Base-by-base conservation (phyloP, 2,113 vertebrate genomes). In the Cairina moschata region DNA sequence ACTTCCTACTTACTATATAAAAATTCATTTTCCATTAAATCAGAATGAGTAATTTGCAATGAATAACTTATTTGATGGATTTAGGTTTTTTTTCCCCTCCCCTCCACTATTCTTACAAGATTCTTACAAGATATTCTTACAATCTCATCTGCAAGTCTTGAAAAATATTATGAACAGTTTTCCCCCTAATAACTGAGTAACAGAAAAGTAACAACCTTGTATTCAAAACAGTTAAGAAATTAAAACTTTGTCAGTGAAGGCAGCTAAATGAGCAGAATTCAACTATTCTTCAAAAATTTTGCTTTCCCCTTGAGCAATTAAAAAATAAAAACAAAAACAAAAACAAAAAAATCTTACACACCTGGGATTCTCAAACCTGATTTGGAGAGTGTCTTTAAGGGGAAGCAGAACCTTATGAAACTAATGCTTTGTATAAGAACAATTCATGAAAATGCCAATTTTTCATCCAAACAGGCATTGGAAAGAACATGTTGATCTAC, bases 271-370 rank as follows among this genome's bases (percentile, higher is more conserved):
- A 75, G 28, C 17, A 11, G 69, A 92, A 92, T 48, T 36, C 32
- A 73, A n/a, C 69, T 83, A 59, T 46, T 69, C 54, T n/a, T 46
- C 67, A 65, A 56, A 63, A 10, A 20, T 22, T 83, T 8, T 26
- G 0, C 3, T 26, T 79, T 40, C 31, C 58, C 66, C n/a, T 58
- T 0, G 0, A 67, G 31, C 46, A 55, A 2, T 2, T 29, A 65
- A 40, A 40, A 55, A 31, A 55, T 29, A 50, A 50, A 50, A 50
- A 13, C 48, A 50, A 40, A 44, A 44, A n/a, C n/a, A n/a, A n/a
- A n/a, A n/a, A n/a, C n/a, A n/a, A 44, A 31, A 38, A 29, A 2
- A 7, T 4, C 9, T 17, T 31, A 2, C 17, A 21, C 17, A 2
- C 18, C 6, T 36, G 42, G 48, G 46, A 60, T 56, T 29, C 42